Evolutionary conservation across 1,140 invertebrate genomes (phyloP).

Genomic region (Saccostrea echinata): DNA sequence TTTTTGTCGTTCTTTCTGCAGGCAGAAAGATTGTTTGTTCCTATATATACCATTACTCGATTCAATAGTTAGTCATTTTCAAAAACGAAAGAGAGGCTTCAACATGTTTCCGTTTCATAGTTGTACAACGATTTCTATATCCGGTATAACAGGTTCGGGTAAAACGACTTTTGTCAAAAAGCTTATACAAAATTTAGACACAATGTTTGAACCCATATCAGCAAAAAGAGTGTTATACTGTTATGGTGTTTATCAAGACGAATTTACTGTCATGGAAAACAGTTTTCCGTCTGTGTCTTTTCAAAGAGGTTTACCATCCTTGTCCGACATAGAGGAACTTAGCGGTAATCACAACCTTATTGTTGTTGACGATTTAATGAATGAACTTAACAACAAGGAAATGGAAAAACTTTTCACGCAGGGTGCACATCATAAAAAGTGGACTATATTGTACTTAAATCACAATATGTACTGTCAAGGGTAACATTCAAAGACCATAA

Average conservation of each 20-base stretch:
- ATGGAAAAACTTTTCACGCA: not conserved
- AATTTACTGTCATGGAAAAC: not conserved
- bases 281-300: not conserved
- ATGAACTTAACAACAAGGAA: not conserved
- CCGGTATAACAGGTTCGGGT: too few species aligned
- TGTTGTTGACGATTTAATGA: slow-evolving; percentile 21
- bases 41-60: too few species aligned
- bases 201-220: not conserved
- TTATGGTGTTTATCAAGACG: not conserved
- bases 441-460: slow-evolving; percentile 41
- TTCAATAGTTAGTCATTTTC: too few species aligned
- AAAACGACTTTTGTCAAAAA: not conserved
- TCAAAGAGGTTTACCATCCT: not conserved
- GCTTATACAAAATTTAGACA: not conserved
- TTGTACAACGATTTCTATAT: too few species aligned
- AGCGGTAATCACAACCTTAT: not conserved
- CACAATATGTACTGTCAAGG: not conserved
- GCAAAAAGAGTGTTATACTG: not conserved
- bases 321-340: too few species aligned
- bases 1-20: too few species aligned
- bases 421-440: slow-evolving; percentile 46
- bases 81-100: too few species aligned
- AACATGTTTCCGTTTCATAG: too few species aligned
- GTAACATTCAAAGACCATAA: slow-evolving; percentile 43
- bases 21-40: too few species aligned